Evolutionary conservation across 2,888 invertebrate genomes (phyloP).

Genomic region (Thalpophila matura): DNA sequence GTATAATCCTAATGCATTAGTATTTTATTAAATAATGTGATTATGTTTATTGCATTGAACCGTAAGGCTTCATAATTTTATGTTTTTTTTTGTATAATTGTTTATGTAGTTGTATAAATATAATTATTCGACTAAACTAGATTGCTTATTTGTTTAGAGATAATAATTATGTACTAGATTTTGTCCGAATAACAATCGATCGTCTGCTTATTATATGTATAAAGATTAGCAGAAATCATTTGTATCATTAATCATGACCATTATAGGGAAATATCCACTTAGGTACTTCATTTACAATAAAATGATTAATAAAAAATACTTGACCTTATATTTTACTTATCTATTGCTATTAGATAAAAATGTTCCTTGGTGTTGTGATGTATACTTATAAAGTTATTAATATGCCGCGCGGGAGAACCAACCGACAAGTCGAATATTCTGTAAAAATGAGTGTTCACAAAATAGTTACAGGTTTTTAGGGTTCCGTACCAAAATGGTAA

Average conservation of each 20-base stretch:
- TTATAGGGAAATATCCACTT: conserved; percentile 11
- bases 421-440: conserved; percentile 11
- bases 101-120: neutral
- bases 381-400: conserved; percentile 20
- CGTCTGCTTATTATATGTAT: neutral
- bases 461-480: conserved; percentile 28
- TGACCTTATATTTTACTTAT: conserved; percentile 26
- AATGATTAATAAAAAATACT: conserved; percentile 46
- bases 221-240: conserved; percentile 4
- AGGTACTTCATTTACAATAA: conserved; percentile 22
- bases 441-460: conserved; percentile 25
- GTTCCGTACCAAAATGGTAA: no score
- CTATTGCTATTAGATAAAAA: conserved; percentile 18
- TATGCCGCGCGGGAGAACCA: neutral
- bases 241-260: neutral
- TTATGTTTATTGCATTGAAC: conserved; percentile 37
- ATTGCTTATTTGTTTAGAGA: neutral
- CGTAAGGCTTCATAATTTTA: conserved; percentile 8
- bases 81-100: neutral
- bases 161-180: conserved; percentile 8
- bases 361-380: conserved; percentile 23
- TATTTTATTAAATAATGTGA: conserved; percentile 33
- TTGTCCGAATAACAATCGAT: conserved; percentile 14
- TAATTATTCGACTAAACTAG: neutral
- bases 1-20: conserved; percentile 14